Base-by-base conservation (phyloP, 2,797 vertebrate genomes). In the Meriones psammophilus region DNA sequence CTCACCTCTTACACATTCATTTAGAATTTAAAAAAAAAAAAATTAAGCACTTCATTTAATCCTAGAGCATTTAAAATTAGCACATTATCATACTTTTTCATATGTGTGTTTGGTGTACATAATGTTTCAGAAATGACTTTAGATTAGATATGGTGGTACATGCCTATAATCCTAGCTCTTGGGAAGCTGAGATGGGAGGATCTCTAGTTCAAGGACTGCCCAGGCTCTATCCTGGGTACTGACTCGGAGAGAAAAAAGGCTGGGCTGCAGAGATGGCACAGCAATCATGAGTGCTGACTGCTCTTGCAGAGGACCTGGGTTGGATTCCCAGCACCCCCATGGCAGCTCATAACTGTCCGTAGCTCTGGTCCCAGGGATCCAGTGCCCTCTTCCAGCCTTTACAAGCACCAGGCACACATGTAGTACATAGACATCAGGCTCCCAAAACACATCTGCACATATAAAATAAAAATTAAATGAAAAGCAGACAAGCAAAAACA, bases 51-150 rank as follows among this genome's bases (percentile, higher is more conserved):
- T 8, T 79, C 30, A 56, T n/a, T 88, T 56, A 96, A 69, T 39
- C 8, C 66, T 89, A 42, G 46, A 84, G 24, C 42, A 92, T 17
- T 95, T 89, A 86, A 30, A 96, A 89, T 91, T 69, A 78, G 8
- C 89, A 33, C 22, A 42, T 68, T 33, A 22, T 78, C 13, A 4
- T 62, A 39, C 30, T 66, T 88, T 77, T 93, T 96, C 50, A 30
- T 85, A 15, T 86, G 42, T 69, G 20, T 54, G 68, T 54, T 15
- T 86, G 28, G 28, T 78, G 8, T 88, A 74, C 36, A 94, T 91
- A 39, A 33, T 46, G 64, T 91, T 97, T 95, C 39, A 88, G 78
- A 95, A 94, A 73, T 17, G 71, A 50, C 22, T 87, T 89, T 73
- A 42, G 56, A 15, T 18, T 20, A 66, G 4, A 17, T 6, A 30